Evolutionary conservation across 92 coral and sea anemone genomes (phyloP), one percentile per base, ranked within the genome.

Genomic region (Chrysogorgia sp.): DNA sequence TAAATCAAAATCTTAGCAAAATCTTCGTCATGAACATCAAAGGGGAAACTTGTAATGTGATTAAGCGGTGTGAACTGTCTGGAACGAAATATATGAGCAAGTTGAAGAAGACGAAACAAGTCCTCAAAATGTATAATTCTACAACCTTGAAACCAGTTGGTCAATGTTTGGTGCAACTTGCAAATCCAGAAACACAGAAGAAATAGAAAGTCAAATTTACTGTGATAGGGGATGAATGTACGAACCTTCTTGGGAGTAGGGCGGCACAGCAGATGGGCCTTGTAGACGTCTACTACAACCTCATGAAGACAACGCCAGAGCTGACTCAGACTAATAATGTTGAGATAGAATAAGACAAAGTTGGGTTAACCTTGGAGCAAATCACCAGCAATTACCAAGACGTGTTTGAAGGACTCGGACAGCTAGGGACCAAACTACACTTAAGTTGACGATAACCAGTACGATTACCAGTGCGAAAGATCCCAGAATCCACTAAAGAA

Each of bases 261-360:
- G 86, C 45, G 14, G 81, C 77, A 3, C 69, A 75, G 34, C 82
- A 74, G 34, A 82, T 83, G 86, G 53, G 55, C 7, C 81, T 81
- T 9, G 67, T 69, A 24, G 68, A 71, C 29, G 80, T 70, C 0
- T 58, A 70, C 86, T 82, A 17, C 55, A 60, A 13, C 75, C 26
- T 40, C 61, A 32, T 24, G 29, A 34, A 14, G 49, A 0, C 21
- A 17, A 52, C 26, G 22, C 53, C 74, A 13, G 17, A 48, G 79
- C 29, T 9, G n/a, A 13, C 79, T 47, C 33, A 52, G n/a, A 53
- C 40, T 10, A 57, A 52, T 52, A 56, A 71, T 25, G 71, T 29
- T 20, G 1, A 14, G 20, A 13, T 17, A 20, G 41, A 55, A 8
- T 2, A 26, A 58, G 19, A 24, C 30, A n/a, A 58, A 58, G 63